phyloP scores from a whole-genome alignment of 1,140 invertebrate species.

The Aphis gossypii region DNA sequence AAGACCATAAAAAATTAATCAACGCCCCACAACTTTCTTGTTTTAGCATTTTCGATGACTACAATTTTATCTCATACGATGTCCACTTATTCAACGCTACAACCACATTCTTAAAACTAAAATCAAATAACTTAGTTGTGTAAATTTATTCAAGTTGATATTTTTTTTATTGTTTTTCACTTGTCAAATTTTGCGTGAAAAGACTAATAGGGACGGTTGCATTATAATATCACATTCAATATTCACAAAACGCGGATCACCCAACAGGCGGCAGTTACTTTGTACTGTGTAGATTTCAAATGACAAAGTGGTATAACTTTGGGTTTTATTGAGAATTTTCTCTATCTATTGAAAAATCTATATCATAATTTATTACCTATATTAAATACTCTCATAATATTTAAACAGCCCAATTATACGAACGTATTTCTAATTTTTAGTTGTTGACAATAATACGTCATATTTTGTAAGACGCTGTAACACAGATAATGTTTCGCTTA shows the following conservation, averaged over 20 bases:
- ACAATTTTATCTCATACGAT: not conserved
- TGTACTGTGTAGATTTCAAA: not conserved
- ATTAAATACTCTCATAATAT: too few relatives aligned
- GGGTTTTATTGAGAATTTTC: not conserved
- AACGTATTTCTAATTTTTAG: not conserved
- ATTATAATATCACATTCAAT: not conserved
- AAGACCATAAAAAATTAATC: not conserved
- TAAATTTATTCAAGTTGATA: not conserved
- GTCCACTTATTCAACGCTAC: accelerated
- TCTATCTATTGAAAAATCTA: accelerated
- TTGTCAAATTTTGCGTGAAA: not conserved
- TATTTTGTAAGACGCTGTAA: not conserved
- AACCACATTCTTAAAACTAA: not conserved
- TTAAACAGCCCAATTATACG: too few relatives aligned
- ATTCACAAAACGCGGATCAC: not conserved
- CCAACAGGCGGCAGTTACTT: not conserved
- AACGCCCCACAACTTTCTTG: not conserved
- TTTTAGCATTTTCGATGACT: too few relatives aligned
- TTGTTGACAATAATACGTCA: not conserved
- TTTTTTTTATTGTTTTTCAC: not conserved
- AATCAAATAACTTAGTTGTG: not conserved
- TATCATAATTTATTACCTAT: too few relatives aligned
- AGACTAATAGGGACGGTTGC: not conserved
- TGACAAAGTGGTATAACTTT: not conserved
- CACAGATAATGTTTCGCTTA: not conserved